Percentiles rank a stretch among this genome's conserved stretches.
These are phyloP conservation scores for Catamblyrhynchus diadema DNA, from an alignment of 2,797 vertebrate species.

Conservation along the genomic window DNA sequence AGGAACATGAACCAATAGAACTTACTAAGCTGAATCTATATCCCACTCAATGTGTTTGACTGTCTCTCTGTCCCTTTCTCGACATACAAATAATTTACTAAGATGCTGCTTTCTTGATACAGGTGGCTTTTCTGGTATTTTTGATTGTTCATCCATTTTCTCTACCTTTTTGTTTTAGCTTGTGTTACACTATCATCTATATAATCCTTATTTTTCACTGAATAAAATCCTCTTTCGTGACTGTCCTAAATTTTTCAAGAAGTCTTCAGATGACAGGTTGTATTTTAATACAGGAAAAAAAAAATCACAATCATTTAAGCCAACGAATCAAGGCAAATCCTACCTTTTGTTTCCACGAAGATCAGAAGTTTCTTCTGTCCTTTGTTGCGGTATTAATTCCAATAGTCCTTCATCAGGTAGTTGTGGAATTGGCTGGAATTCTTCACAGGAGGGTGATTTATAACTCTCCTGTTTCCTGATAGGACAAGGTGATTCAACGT, in stretches of 20 bases:
- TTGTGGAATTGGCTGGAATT: neutral
- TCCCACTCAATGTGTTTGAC: neutral
- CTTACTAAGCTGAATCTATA: neutral
- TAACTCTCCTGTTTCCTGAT: slow-evolving; percentile 62
- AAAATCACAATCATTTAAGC: neutral
- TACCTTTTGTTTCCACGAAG: slow-evolving; percentile 18
- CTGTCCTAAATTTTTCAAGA: neutral
- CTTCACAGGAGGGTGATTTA: slow-evolving; percentile 13
- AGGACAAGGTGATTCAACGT: slow-evolving; percentile 16
- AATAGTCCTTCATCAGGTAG: neutral
- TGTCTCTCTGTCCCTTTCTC: neutral
- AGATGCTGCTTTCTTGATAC: neutral
- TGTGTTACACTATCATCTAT: neutral
- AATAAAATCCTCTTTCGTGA: neutral
- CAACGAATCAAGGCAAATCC: neutral
- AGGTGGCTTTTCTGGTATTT: neutral
- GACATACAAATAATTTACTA: neutral
- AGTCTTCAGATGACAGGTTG: neutral
- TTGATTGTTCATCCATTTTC: neutral
- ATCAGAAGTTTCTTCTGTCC: neutral
- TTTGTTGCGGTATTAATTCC: neutral
- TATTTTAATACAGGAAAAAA: neutral
- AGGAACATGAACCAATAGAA: neutral
- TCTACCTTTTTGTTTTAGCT: neutral
- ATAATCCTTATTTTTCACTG: neutral